Evolutionary conservation across 1,140 invertebrate species (phyloP).

Genomic region (Metopolophium dirhodum): DNA sequence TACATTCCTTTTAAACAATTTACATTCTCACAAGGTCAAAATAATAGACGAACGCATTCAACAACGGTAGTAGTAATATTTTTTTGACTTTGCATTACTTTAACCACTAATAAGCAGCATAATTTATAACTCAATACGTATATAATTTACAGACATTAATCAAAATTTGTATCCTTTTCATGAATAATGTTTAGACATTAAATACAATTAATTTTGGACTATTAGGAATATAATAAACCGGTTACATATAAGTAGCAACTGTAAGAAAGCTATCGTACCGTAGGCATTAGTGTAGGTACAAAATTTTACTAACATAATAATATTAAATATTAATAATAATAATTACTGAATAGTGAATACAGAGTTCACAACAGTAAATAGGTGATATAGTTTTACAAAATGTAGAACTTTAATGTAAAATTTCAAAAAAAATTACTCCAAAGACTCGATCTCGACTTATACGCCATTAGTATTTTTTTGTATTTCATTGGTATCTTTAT

Average conservation of each 20-base stretch:
- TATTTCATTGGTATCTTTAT: not conserved
- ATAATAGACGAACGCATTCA: slow-evolving; percentile 5
- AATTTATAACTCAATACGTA: not conserved
- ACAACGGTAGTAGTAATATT: not conserved
- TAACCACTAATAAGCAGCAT: not conserved
- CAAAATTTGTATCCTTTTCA: not conserved
- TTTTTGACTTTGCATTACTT: slow-evolving; percentile 18
- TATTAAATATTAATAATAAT: not conserved
- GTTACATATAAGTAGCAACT: slow-evolving; percentile 3
- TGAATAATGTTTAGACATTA: slow-evolving; percentile 24
- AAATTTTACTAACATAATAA: not conserved
- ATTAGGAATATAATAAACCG: not conserved
- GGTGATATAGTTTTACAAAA: not conserved
- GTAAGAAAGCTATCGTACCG: not conserved
- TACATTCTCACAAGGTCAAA: slow-evolving; percentile 27
- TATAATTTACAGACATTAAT: slow-evolving; percentile 25
- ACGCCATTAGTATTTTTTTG: not conserved
- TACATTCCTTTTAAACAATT: slow-evolving; percentile 1
- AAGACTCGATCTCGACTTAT: not conserved
- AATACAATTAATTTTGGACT: not conserved
- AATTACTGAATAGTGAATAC: not conserved
- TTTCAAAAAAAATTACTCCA: not conserved
- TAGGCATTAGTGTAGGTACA: not conserved
- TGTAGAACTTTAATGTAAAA: not conserved
- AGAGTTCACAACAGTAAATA: not conserved